Conservation (phyloP, 2,113 vertebrate species). For the Anoplopoma fimbria region DNA sequence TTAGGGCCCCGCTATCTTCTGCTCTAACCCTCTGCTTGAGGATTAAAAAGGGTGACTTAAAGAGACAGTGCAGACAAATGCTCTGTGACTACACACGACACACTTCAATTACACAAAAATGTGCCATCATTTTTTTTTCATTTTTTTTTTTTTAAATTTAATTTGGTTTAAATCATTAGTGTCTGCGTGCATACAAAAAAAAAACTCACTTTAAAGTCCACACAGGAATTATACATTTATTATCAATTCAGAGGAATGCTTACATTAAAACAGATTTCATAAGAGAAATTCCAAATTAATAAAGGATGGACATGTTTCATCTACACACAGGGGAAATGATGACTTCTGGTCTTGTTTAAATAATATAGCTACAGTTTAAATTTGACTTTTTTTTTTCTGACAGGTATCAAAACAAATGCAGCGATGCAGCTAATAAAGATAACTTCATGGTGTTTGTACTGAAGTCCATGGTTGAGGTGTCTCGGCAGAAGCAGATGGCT, state of each 20-base stretch:
- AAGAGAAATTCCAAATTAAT: slow-evolving; percentile 43
- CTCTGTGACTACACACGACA: neutral
- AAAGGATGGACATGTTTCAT: neutral
- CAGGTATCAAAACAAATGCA: slow-evolving; percentile 37
- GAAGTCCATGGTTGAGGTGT: neutral
- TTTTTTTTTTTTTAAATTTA: fast-evolving
- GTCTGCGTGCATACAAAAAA: neutral
- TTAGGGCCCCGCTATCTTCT: slow-evolving; percentile 56
- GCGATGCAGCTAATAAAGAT: slow-evolving; percentile 1
- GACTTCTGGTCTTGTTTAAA: slow-evolving; percentile 37
- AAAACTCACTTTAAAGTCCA: slow-evolving; percentile 12
- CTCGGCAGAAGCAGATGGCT: slow-evolving; percentile 14
- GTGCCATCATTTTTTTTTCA: too few relatives aligned
- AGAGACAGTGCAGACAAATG: slow-evolving; percentile 59
- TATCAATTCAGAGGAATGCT: slow-evolving; percentile 66
- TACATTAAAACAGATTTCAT: slow-evolving; percentile 33
- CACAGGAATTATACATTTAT: slow-evolving; percentile 58
- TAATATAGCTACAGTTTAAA: slow-evolving; percentile 21
- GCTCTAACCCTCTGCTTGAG: slow-evolving; percentile 33
- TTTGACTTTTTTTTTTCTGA: slow-evolving; percentile 1
- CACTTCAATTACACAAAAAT: neutral
- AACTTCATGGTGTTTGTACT: slow-evolving; percentile 1
- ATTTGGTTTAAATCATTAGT: neutral
- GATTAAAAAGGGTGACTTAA: slow-evolving; percentile 67
- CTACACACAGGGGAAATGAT: neutral